Base-by-base conservation (phyloP, 2,113 vertebrate genomes). In the Poeciliopsis turrubarensis region DNA sequence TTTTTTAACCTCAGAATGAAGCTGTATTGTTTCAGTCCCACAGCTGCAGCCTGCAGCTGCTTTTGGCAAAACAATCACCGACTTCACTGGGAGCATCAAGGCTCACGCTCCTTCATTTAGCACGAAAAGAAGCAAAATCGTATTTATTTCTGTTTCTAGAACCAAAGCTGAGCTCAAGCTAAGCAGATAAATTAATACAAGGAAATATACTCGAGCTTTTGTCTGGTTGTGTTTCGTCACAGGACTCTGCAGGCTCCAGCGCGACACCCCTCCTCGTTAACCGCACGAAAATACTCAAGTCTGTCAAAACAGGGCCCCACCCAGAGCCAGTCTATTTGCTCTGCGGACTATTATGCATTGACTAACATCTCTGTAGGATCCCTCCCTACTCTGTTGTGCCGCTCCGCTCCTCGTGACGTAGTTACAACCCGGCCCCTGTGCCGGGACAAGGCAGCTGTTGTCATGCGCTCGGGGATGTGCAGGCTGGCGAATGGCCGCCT, bases 371-470 rank as follows among this genome's bases (percentile, higher is more conserved):
- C 74, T 60, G 69, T 78, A 63, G 72, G 72, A 78, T 73, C 77
- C 79, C 82, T 79, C 84, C 79, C 79, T 82, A 31, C 5, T 2
- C 77, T 68, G 65, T 73, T 81, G 80, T 72, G 62, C 79, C 80
- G 77, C 80, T 79, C 79, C 65, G 76, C 72, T 72, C 68, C 44
- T 79, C 80, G 66, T 91, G 86, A 89, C 81, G 79, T 86, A 67
- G 83, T 81, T 83, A 80, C 84, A 89, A 83, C 81, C 65, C 80
- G 68, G 75, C 86, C 80, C 77, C 85, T 90, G 87, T 79, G 80
- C 75, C 39, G 64, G 89, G 87, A 94, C 92, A 92, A 90, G 81
- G 87, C 87, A 86, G 91, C 89, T 89, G 93, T 89, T 94, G 89
- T 92, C 87, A 89, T 93, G 87, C 82, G 82, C 71, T 79, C 54